Base-by-base conservation (phyloP, 1,140 invertebrate genomes). In the Neodiprion fabricii region DNA sequence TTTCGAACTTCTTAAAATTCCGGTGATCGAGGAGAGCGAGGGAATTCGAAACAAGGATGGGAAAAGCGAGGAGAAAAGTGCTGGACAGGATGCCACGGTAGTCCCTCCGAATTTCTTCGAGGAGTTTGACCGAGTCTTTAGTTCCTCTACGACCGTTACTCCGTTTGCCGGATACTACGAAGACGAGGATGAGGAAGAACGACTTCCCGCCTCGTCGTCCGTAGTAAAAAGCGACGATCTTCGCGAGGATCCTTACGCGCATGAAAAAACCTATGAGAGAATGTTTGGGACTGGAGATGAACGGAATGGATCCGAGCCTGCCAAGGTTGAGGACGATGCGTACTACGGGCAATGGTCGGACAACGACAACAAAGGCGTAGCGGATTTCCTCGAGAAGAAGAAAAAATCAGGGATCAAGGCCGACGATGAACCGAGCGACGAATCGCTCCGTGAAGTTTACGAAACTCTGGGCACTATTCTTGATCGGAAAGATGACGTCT, bases 401-500 rank as follows among this genome's bases (percentile, higher is more conserved):
- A 69, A 47, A 69, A 12, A 14, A 69, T 11, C 14, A 3, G 17
- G n/a, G 10, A 23, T 69, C 12, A 23, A 69, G 67, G 67, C 11
- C 10, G 67, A 14, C 67, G 67, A 69, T 21, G 67, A 69, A 72
- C 9, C 4, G 72, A 75, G 4, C 23, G 72, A 79, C 8, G 40
- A 9, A 66, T 72, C n/a, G 1, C 21, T 48, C 48, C 47, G 67
- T 3, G 68, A 40, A 40, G 68, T 70, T 47, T 50, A 74, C 49
- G 12, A 48, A 61, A 73, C 74, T 1, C 66, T 81, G 67, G 81
- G 74, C 7, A 69, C 47, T 47, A 81, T 81, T 71, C 82, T 79
- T 74, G 84, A 75, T 72, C 89, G 77, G 81, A 83, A 79, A 74
- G 84, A 78, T 86, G 75, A 67, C 75, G 87, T 74, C 76, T 87